These are phyloP conservation scores for Apodemus agrarius DNA, from an alignment of 2,797 vertebrate species.

Conservation along the genomic window DNA sequence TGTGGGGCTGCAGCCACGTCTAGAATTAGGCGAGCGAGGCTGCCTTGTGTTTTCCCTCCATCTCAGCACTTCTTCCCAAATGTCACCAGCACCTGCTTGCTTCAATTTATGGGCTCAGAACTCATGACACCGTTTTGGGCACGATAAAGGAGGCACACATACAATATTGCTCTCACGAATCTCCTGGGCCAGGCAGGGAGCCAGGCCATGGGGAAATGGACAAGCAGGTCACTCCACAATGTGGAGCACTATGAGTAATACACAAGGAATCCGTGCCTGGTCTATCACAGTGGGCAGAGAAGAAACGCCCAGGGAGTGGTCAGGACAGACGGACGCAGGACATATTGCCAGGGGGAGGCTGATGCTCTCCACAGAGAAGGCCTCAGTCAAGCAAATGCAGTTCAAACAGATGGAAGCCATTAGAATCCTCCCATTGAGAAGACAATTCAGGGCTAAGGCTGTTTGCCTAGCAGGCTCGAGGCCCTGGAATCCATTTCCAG, in stretches of 20 bases:
- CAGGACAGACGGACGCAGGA: not conserved
- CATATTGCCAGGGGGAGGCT: not conserved
- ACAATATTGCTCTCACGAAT: not conserved
- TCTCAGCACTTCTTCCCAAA: not conserved
- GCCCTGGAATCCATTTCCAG: not conserved
- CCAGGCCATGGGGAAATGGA: too few species aligned
- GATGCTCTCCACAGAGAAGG: not conserved
- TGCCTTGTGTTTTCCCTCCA: not conserved
- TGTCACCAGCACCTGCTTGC: not conserved
- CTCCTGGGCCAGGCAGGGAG: not conserved
- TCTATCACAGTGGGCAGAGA: not conserved
- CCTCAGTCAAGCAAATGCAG: not conserved
- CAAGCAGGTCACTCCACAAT: not conserved
- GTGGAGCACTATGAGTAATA: not conserved
- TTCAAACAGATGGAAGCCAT: not conserved
- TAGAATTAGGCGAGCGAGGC: not conserved
- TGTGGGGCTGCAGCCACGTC: not conserved
- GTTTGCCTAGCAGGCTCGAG: not conserved
- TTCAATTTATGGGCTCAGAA: not conserved
- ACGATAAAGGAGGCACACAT: fast-evolving
- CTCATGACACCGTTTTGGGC: not conserved
- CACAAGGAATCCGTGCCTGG: not conserved
- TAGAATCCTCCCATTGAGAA: not conserved
- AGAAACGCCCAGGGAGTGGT: not conserved
- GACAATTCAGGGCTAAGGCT: not conserved